phyloP scores from a whole-genome alignment of 1,140 invertebrate genomes.

The Drosophila gunungcola region DNA sequence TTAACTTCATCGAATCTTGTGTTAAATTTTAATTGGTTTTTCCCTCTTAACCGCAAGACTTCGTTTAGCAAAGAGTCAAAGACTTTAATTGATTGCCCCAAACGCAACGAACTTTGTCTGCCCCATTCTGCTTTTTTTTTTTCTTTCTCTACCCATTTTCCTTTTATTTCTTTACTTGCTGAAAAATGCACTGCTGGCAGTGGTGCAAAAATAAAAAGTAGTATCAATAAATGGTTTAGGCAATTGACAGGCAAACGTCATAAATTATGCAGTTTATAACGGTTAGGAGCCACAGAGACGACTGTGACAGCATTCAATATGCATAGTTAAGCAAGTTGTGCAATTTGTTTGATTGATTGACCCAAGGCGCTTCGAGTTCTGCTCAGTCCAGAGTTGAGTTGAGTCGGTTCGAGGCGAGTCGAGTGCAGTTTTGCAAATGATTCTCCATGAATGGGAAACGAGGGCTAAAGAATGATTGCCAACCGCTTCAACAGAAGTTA shows the following conservation, averaged over 20 bases:
- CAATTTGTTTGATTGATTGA: constrained; percentile 77
- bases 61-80: constrained; percentile 43
- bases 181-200: constrained; percentile 22
- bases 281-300: constrained; percentile 17
- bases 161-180: constrained; percentile 10
- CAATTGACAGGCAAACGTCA: constrained; percentile 62
- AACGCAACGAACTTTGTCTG: constrained; percentile 27
- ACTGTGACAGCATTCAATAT: constrained; percentile 73
- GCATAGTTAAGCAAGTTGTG: constrained; percentile 74
- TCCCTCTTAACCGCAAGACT: constrained; percentile 34
- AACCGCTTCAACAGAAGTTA: constrained; percentile 3
- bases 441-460: constrained; percentile 1
- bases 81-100: constrained; percentile 53
- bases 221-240: constrained; percentile 40
- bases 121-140: neutral
- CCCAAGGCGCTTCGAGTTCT: constrained; percentile 23
- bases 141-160: constrained; percentile 4
- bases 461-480: constrained; percentile 20
- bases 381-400: neutral
- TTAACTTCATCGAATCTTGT: constrained; percentile 50
- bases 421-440: constrained; percentile 39
- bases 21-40: constrained; percentile 78
- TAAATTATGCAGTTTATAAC: constrained; percentile 66
- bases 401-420: constrained; percentile 20
- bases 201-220: constrained; percentile 5